Conservation (phyloP, 2,888 invertebrate species). For the Heliconius aoede region DNA sequence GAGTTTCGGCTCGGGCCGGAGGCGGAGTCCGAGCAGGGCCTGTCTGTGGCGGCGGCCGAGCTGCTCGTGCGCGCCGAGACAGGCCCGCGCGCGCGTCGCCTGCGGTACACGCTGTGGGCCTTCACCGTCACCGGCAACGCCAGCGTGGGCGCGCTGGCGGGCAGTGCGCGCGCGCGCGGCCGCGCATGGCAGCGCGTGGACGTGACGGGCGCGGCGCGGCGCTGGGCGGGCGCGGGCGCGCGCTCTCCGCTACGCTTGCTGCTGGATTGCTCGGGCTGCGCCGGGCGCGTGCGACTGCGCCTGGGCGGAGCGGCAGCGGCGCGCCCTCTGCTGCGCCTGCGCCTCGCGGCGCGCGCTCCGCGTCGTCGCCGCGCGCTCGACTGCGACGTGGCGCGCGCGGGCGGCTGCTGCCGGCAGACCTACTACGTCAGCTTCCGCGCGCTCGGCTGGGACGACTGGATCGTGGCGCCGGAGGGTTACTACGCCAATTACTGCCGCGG, state of each 20-base stretch:
- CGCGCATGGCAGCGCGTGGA: constrained; percentile 95
- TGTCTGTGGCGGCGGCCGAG: constrained; percentile 85
- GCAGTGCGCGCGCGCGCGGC: constrained; percentile 77
- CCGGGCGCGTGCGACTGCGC: constrained; percentile 88
- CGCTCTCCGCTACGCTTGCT: constrained; percentile 87
- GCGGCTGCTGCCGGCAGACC: constrained; percentile 91
- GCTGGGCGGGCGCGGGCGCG: constrained; percentile 74
- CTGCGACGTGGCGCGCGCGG: constrained; percentile 85
- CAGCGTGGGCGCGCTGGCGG: constrained; percentile 80
- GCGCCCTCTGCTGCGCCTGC: constrained; percentile 92
- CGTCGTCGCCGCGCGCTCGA: constrained; percentile 93
- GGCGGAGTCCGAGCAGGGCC: constrained; percentile 88
- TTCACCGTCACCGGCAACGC: constrained; percentile 87
- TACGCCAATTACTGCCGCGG: constrained; percentile 97
- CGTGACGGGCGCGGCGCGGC: constrained; percentile 88
- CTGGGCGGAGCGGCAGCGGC: constrained; percentile 85
- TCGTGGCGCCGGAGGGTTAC: constrained; percentile 94
- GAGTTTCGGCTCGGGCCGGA: constrained; percentile 91
- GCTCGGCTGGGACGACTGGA: constrained; percentile 97
- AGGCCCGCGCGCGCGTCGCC: constrained; percentile 86
- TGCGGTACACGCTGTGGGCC: constrained; percentile 92
- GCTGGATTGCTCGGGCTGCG: constrained; percentile 93
- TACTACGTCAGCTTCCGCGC: constrained; percentile 96
- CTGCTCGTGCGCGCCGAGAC: constrained; percentile 93
- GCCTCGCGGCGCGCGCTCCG: constrained; percentile 87